Evolutionary conservation across 1,140 invertebrate genomes (phyloP).

Genomic region (Elymnias hypermnestra): DNA sequence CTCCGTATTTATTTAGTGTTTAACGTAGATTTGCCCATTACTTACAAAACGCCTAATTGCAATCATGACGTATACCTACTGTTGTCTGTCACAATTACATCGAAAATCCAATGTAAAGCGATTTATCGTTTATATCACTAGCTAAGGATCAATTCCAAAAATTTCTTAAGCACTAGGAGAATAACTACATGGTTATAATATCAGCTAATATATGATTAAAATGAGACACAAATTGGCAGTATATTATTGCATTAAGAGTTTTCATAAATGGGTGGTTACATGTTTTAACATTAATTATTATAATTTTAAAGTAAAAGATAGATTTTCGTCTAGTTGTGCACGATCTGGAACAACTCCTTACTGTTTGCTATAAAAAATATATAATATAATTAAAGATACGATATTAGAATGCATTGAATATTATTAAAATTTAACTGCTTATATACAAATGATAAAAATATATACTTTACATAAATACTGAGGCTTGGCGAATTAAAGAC

Average conservation of each 20-base stretch:
- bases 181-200: slow-evolving; percentile 13
- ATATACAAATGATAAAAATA: too few relatives aligned
- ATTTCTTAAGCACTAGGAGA: slow-evolving; percentile 13
- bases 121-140: slow-evolving; percentile 5
- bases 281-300: slow-evolving; percentile 14
- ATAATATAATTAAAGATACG: slow-evolving; percentile 14
- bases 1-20: neutral
- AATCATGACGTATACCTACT: neutral
- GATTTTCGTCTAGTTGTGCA: slow-evolving; percentile 14
- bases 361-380: slow-evolving; percentile 25
- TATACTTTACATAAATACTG: too few relatives aligned
- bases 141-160: slow-evolving; percentile 21
- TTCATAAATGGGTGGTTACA: slow-evolving; percentile 15
- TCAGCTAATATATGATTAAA: too few relatives aligned
- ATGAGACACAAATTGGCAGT: slow-evolving; percentile 1
- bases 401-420: too few relatives aligned
- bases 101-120: neutral
- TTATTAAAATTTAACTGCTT: too few relatives aligned
- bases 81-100: neutral
- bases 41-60: neutral
- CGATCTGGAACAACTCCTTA: slow-evolving; percentile 17
- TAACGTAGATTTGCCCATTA: neutral
- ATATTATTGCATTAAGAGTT: slow-evolving; percentile 15
- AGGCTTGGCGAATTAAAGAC: too few relatives aligned
- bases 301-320: slow-evolving; percentile 8